Base-by-base conservation (phyloP, 2,113 vertebrate species). In the Perca schrenkii region DNA sequence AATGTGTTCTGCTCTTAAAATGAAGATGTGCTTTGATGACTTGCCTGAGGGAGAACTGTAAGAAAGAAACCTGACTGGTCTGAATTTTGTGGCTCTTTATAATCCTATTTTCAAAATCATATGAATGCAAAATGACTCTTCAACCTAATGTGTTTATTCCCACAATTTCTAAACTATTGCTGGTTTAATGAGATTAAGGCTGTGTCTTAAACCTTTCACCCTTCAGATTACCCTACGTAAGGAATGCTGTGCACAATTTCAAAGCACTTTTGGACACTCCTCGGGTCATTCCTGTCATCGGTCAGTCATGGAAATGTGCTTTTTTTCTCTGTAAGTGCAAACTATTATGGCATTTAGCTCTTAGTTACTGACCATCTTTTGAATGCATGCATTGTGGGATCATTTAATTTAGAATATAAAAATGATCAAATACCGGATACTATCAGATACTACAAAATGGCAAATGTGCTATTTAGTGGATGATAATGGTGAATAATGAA, bases 1-100 rank as follows among this genome's bases (percentile, higher is more conserved):
- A 89, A 88, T 87, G 73, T 70, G 79, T 53, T 57, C 78, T 74
- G 86, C 63, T 86, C 80, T 88, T 82, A 85, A 89, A 88, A 81
- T 66, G 50, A 66, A 86, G 82, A 89, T 58, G 77, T 66, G 75
- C 64, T 21, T 54, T 76, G 89, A 86, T 77, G 77, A 83, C 6
- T 84, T 2, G 81, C 91, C 88, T 16, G 61, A 57, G 83, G 88
- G 53, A 40, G 63, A 63, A 17, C 57, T 76, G 50, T 47, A 62
- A 86, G 57, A 54, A 81, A 81, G 87, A 6, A 31, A 80, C 43
- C 75, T 64, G 60, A 66, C 49, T 53, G 14, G 0, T 60, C n/a
- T 40, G 52, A 28, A 69, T 70, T 80, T 60, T 19, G 7, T 54
- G 63, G 40, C 15, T 12, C 74, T 76, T 46, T 34, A 34, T 53